Base-by-base conservation (phyloP, 2,888 invertebrate species). In the Caenorhabditis zanzibari region DNA sequence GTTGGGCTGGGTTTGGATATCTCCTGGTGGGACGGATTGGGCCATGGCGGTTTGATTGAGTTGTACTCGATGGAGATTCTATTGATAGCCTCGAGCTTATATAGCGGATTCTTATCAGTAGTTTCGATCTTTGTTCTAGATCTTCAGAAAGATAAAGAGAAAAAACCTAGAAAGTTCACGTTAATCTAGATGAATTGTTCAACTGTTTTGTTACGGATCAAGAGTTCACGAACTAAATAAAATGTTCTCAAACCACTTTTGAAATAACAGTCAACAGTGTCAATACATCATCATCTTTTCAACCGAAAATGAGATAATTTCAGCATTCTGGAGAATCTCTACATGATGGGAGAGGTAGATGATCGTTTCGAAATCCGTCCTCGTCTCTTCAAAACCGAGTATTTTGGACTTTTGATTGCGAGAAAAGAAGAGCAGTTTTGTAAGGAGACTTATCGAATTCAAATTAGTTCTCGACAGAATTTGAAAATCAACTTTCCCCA, bases 1-100 rank as follows among this genome's bases (percentile, higher is more conserved):
- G 82, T 74, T 82, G 56, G 88, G 88, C 74, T 86, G 86, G 59
- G 88, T 88, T 49, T 71, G 69, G 86, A 88, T 88, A 54, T 88
- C 88, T n/a, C n/a, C n/a, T n/a, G n/a, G n/a, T n/a, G n/a, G n/a
- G n/a, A n/a, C n/a, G n/a, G n/a, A n/a, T n/a, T n/a, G n/a, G n/a
- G n/a, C n/a, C n/a, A n/a, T n/a, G n/a, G n/a, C n/a, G n/a, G n/a
- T n/a, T n/a, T n/a, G n/a, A n/a, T n/a, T n/a, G n/a, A n/a, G n/a
- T n/a, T n/a, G n/a, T n/a, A n/a, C n/a, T n/a, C n/a, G n/a, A n/a
- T n/a, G n/a, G n/a, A n/a, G n/a, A n/a, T n/a, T n/a, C n/a, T n/a
- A n/a, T n/a, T n/a, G n/a, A n/a, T n/a, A n/a, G n/a, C n/a, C n/a
- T n/a, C n/a, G n/a, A n/a, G n/a, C n/a, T n/a, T n/a, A n/a, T n/a